phyloP scores from a whole-genome alignment of 2,888 invertebrate species.

The Endotricha flammealis region DNA sequence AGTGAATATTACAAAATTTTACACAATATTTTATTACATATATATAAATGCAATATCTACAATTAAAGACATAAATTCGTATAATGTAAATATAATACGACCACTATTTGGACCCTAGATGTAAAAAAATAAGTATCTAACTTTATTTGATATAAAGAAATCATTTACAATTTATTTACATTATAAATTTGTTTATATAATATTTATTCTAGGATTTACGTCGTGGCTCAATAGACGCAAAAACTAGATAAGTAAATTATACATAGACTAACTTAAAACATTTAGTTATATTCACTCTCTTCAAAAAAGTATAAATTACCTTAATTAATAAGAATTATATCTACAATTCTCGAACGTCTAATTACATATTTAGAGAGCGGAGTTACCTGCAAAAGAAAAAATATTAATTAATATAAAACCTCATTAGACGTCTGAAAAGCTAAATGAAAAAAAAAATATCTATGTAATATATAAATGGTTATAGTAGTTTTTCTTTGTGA shows the following conservation, averaged over 20 bases:
- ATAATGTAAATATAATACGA: conserved; percentile 13
- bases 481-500: no score
- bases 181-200: conserved; percentile 2
- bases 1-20: not conserved
- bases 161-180: not conserved
- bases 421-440: not conserved
- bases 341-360: not conserved
- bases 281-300: conserved; percentile 8
- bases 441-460: no score
- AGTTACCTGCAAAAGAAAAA: conserved; percentile 34
- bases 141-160: no score
- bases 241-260: conserved; percentile 34
- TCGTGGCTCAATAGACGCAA: conserved; percentile 66
- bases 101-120: conserved; percentile 30
- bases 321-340: not conserved
- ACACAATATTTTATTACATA: conserved; percentile 1
- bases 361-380: conserved; percentile 32
- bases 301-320: conserved; percentile 9
- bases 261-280: conserved; percentile 6
- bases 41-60: conserved; percentile 18
- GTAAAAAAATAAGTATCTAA: conserved; percentile 17
- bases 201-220: conserved; percentile 49
- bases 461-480: no score
- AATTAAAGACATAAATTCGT: conserved; percentile 10
- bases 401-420: not conserved